Base-by-base conservation (phyloP, 2,113 vertebrate genomes). In the Condylura cristata region DNA sequence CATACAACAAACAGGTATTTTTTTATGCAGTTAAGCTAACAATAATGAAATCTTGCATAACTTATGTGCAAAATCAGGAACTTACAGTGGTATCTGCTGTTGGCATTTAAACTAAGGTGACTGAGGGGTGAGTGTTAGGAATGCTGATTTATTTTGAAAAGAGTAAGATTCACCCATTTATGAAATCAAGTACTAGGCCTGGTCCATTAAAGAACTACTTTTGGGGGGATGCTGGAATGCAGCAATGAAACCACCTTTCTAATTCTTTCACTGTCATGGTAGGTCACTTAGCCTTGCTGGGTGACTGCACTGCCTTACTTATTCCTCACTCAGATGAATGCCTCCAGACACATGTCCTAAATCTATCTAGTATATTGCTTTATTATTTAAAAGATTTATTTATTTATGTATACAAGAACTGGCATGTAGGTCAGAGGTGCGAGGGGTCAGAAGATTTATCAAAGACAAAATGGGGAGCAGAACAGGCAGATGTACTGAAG, bases 1-100 rank as follows among this genome's bases (percentile, higher is more conserved):
- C 71, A 65, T 80, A 44, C 84, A 84, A 80, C 51, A 93, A 93
- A 61, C 48, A 91, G 28, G 56, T 78, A 66, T 68, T 95, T 8
- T 4, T 39, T 88, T 56, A 82, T 88, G 51, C 48, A 72, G 72
- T 78, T 78, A 89, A 91, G 58, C 60, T 78, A 86, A 89, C 17
- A 37, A 60, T 63, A 51, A 88, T 88, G 34, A 86, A 88, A 90
- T 74, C 70, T 80, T 87, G 58, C 66, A 58, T 71, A 88, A 65
- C 61, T 6, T 8, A 7, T 70, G 79, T 68, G 61, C 9, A 82
- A 92, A 71, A 74, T 91, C 39, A 82, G 61, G 30, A 90, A 85
- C 85, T 83, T 90, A 22, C 86, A 53, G 71, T 37, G n/a, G 53
- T 86, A n/a, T 61, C 68, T 51, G 10, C 28, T 26, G 11, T 56